A percentile compares a stretch with the other conserved stretches of the same genome.
Conservation (phyloP, 2,113 vertebrate genomes). For the Corydoras sp. region DNA sequence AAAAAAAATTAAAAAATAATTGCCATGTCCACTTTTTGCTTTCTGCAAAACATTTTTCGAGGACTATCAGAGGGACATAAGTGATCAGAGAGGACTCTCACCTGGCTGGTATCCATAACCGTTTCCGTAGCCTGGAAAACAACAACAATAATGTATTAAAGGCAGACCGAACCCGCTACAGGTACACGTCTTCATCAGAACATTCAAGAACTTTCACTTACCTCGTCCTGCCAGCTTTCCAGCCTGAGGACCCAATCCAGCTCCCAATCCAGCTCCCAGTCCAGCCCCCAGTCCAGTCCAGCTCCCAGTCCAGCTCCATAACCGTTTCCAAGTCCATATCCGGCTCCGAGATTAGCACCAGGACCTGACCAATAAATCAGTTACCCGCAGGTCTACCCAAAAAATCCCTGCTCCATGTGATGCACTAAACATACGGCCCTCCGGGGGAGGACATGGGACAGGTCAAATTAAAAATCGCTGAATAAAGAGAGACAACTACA, state of each 20-base stretch:
- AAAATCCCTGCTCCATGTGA: too few relatives aligned
- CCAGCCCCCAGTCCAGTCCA: constrained; percentile 40
- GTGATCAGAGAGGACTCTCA: constrained; percentile 29
- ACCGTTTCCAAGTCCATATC: constrained; percentile 43
- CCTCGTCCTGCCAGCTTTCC: constrained; percentile 52
- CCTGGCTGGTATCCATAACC: constrained; percentile 53
- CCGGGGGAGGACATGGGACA: too few relatives aligned
- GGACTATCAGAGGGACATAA: not conserved
- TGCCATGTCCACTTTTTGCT: too few relatives aligned
- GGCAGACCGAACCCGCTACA: not conserved
- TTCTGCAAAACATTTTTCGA: too few relatives aligned
- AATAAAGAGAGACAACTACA: too few relatives aligned
- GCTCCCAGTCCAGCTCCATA: too few relatives aligned
- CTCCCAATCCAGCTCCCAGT: constrained; percentile 32
- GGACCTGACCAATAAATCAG: not conserved
- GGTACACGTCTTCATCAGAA: not conserved
- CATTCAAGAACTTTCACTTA: not conserved
- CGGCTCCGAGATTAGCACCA: constrained; percentile 50
- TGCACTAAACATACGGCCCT: too few relatives aligned
- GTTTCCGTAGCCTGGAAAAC: constrained; percentile 50
- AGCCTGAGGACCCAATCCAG: constrained; percentile 38
- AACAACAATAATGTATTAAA: not conserved
- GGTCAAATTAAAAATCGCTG: too few relatives aligned
- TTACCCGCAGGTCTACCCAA: too few relatives aligned
- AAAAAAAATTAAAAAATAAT: too few relatives aligned